A percentile compares a stretch with the other conserved stretches of the same genome.
These are phyloP conservation scores for Nomada flava DNA, from an alignment of 2,888 invertebrate genomes.

Conservation along the genomic window DNA sequence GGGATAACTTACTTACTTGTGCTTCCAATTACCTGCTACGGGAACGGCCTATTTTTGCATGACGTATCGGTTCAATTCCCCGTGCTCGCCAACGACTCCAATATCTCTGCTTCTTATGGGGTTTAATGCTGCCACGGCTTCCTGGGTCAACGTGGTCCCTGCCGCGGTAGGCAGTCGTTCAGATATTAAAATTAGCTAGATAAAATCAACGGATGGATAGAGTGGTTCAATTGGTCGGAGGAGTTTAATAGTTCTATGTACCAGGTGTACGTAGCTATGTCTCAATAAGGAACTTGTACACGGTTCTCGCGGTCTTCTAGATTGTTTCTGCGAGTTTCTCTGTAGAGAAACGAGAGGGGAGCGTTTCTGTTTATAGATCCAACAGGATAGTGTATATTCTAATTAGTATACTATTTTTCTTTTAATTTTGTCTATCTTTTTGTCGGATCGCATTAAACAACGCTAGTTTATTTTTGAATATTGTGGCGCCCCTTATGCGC, in stretches of 20 bases:
- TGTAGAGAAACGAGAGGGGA: background rate
- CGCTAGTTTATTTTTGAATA: too few species aligned
- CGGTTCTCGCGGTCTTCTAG: background rate
- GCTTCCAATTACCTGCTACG: conserved; percentile 34
- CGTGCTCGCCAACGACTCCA: background rate
- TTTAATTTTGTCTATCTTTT: too few species aligned
- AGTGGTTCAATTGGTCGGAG: conserved; percentile 10
- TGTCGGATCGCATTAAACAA: too few species aligned
- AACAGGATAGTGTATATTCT: too few species aligned
- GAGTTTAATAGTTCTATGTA: conserved; percentile 3
- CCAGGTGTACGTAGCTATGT: conserved; percentile 3
- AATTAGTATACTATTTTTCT: too few species aligned
- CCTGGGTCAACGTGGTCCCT: conserved; percentile 27
- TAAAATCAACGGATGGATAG: conserved; percentile 22
- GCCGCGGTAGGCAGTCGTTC: conserved; percentile 45
- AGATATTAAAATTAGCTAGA: conserved; percentile 25
- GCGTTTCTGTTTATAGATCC: conserved; percentile 1
- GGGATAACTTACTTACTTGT: conserved; percentile 53
- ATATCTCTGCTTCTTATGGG: conserved; percentile 14
- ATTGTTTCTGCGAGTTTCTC: background rate
- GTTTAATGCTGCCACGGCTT: conserved; percentile 24
- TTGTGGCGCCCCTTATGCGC: too few species aligned
- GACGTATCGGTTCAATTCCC: conserved; percentile 37
- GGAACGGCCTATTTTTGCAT: conserved; percentile 40
- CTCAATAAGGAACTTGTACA: conserved; percentile 22